Evolutionary conservation across 2,797 vertebrate species (phyloP).

Genomic region (Columba guinea): DNA sequence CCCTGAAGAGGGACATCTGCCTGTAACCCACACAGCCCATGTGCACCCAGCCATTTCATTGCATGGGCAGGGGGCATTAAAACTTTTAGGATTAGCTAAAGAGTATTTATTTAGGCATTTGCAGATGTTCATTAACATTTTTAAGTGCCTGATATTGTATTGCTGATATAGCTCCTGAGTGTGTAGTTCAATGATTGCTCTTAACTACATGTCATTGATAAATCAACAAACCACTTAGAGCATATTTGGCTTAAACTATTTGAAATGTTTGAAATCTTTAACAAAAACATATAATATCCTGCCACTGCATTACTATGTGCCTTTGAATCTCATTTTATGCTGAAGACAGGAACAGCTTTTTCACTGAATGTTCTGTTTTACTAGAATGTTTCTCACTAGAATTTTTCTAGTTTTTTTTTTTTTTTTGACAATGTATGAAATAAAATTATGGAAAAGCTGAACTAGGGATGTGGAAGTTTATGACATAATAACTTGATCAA

Average conservation of each 20-base stretch:
- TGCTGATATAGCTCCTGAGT: not conserved
- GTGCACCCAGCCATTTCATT: rapidly evolving
- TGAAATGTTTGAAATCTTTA: not conserved
- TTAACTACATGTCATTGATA: not conserved
- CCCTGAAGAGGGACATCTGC: rapidly evolving
- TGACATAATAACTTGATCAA: not conserved
- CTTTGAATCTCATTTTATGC: not conserved
- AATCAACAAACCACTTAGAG: not conserved
- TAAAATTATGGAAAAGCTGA: not conserved
- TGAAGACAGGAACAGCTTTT: not conserved
- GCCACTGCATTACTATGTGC: not conserved
- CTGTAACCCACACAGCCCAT: rapidly evolving
- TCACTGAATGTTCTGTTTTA: not conserved
- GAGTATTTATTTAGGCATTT: not conserved
- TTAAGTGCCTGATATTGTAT: not conserved
- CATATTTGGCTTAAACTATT: not conserved
- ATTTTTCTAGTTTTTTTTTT: not conserved
- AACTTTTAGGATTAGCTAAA: not conserved
- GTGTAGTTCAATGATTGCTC: not conserved
- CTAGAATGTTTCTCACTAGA: not conserved
- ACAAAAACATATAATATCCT: not conserved
- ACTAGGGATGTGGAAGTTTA: not conserved
- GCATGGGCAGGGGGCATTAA: too few relatives aligned
- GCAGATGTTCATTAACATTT: not conserved
- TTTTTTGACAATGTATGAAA: not conserved